phyloP scores from a whole-genome alignment of 2,888 invertebrate species.

The Cenopis cana region DNA sequence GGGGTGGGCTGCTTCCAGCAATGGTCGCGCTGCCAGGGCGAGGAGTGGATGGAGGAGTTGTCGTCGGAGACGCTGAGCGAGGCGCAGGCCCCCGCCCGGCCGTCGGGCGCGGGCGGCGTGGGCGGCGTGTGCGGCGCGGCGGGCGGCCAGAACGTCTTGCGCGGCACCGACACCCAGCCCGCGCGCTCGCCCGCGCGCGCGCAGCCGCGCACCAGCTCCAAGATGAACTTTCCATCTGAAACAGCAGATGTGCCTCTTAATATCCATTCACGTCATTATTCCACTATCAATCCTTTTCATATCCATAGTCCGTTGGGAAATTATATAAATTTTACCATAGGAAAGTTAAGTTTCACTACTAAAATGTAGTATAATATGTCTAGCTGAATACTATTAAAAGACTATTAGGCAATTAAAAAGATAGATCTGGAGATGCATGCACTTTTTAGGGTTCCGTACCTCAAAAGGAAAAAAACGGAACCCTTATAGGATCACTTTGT shows the following conservation, averaged over 20 bases:
- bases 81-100: constrained; percentile 89
- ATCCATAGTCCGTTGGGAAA: too few species aligned
- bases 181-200: constrained; percentile 89
- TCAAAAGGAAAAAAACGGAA: too few species aligned
- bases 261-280: neutral
- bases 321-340: too few species aligned
- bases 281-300: too few species aligned
- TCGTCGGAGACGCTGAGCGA: constrained; percentile 96
- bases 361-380: too few species aligned
- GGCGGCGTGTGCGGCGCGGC: constrained; percentile 85
- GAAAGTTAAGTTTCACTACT: too few species aligned
- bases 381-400: too few species aligned
- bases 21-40: constrained; percentile 96
- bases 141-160: constrained; percentile 94
- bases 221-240: constrained; percentile 95
- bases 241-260: constrained; percentile 48
- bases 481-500: too few species aligned
- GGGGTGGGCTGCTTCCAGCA: constrained; percentile 94
- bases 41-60: constrained; percentile 95
- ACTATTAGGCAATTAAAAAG: too few species aligned
- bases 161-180: constrained; percentile 95
- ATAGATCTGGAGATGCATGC: too few species aligned
- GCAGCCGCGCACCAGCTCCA: constrained; percentile 89
- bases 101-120: constrained; percentile 80
- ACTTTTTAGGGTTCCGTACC: too few species aligned